Evolutionary conservation across 2,888 invertebrate species (phyloP).

Genomic region (Pristionchus arcanus): DNA sequence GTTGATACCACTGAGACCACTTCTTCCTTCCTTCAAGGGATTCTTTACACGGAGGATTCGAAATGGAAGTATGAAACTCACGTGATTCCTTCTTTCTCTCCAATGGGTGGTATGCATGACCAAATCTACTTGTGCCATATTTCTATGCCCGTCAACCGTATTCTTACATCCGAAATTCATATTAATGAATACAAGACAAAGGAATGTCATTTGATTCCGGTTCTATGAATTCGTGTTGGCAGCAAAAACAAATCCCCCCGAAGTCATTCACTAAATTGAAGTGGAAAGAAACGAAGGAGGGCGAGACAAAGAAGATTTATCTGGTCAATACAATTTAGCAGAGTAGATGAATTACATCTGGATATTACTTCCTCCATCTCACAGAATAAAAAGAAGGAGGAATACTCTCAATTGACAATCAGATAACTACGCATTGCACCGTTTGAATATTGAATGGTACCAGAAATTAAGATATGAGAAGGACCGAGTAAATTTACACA

Average conservation of each 20-base stretch:
- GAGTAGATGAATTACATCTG: not conserved
- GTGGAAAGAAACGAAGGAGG: not conserved
- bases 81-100: not conserved
- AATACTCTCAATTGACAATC: not conserved
- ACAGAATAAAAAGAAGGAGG: not conserved
- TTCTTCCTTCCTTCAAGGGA: not conserved
- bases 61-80: conserved; percentile 7
- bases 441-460: not conserved
- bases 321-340: not conserved
- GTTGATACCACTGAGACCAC: not conserved
- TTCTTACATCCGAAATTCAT: not conserved
- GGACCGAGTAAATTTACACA: not conserved
- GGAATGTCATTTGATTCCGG: not conserved
- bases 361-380: not conserved
- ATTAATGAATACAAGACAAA: not conserved
- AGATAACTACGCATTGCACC: not conserved
- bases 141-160: not conserved
- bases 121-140: not conserved
- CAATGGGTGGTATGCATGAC: not conserved
- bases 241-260: not conserved
- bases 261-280: conserved; percentile 17
- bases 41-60: not conserved
- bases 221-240: not conserved
- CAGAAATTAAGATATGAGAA: not conserved
- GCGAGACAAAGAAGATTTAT: not conserved